Conservation (phyloP, 2,113 vertebrate genomes). For the Chinchilla lanigera region DNA sequence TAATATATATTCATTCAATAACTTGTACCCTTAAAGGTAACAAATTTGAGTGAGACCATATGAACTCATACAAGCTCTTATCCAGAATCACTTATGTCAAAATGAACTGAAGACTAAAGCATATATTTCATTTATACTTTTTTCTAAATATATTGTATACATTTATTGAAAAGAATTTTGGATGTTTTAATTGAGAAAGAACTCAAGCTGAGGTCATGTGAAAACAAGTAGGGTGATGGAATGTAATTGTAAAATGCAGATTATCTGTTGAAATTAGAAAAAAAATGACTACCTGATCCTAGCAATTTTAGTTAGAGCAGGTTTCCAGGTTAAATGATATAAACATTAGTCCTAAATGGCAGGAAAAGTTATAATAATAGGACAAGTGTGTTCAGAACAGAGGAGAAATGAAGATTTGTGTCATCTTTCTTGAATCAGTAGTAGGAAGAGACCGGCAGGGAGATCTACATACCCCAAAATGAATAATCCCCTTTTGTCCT, state of each 20-base stretch:
- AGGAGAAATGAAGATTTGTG: background rate
- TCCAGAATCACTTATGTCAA: background rate
- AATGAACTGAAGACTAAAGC: conserved; percentile 2
- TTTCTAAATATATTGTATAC: background rate
- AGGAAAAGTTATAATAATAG: background rate
- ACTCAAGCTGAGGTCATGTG: background rate
- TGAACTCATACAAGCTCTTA: background rate
- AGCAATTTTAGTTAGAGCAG: background rate
- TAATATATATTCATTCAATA: background rate
- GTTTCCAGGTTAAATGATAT: background rate
- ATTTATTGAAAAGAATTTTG: background rate
- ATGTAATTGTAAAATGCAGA: background rate
- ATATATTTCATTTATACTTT: background rate
- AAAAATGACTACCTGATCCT: background rate
- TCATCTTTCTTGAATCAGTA: background rate
- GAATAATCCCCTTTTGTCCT: background rate
- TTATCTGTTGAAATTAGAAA: background rate
- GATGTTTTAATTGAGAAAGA: background rate
- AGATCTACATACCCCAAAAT: background rate
- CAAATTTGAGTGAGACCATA: background rate
- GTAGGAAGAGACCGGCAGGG: background rate
- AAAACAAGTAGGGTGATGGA: background rate
- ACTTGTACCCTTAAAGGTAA: background rate
- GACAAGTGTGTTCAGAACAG: background rate
- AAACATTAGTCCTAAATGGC: background rate